Evolutionary conservation across 1,140 invertebrate genomes (phyloP), one percentile per base, ranked within the genome.

Genomic region (Zaprionus ornatus): DNA sequence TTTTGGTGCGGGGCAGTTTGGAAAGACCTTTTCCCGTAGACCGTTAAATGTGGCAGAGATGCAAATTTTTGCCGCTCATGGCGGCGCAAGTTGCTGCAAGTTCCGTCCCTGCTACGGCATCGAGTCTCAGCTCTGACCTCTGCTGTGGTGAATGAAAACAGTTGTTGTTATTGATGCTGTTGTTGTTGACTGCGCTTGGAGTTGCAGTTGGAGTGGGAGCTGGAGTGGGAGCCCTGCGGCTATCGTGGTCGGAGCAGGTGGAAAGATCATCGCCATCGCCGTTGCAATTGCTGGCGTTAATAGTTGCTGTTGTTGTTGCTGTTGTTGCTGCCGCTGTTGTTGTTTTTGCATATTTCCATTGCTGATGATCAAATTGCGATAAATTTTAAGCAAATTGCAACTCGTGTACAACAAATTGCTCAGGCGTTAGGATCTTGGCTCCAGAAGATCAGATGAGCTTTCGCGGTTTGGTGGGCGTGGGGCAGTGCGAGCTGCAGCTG

Each of bases 361-460:
- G 84, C 82, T 81, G 83, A 74, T 86, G 84, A 87, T 87, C 88
- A 87, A 87, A 87, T 81, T 87, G 80, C 84, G 84, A 87, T 87
- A 88, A 87, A 87, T 87, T 87, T 84, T 88, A 79, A 79, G 84
- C 84, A 87, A 87, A 87, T 87, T 87, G 85, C 80, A 84, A 80
- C 80, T 84, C 85, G 84, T 88, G 84, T 87, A 84, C 81, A 87
- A 88, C 84, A 87, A 87, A 87, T 88, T 87, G 84, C 84, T 65
- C 56, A 83, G 84, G 84, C 84, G 83, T 87, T 70, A 64, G 73
- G 54, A 70, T 59, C 57, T 55, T 40, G 61, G 29, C 62, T 64
- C 0, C 29, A 32, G 29, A 32, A 61, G 45, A 35, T 21, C 25
- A n/a, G 61, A n/a, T 10, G 27, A 10, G 12, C 40, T 15, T 45